Base-by-base conservation (phyloP, 2,113 vertebrate species). In the Chaenogobius annularis region DNA sequence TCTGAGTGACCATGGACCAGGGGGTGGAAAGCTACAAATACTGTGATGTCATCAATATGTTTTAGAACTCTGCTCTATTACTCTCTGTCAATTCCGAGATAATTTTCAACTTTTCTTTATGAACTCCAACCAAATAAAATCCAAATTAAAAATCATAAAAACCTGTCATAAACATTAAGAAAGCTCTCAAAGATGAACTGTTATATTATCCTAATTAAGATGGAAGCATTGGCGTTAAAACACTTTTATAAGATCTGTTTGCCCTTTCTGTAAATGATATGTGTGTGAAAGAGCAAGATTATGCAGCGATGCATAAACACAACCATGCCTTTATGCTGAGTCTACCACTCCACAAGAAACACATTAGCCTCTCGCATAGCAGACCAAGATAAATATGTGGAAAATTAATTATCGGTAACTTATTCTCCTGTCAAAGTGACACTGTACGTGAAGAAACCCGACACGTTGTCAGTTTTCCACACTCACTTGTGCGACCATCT, bases 401-500 rank as follows among this genome's bases (percentile, higher is more conserved):
- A 83, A 80, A 81, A 68, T 74, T 35, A 71, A 82, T 79, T 64
- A 81, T 72, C 63, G 52, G 48, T 74, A 71, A 68, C 66, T 78
- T 46, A 13, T 58, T 69, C 62, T 64, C 43, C 47, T 62, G 35
- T 63, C 70, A 63, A 80, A 72, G 31, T 63, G 73, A 86, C 80
- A 72, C 70, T 48, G 17, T 77, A 82, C 65, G 0, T 61, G 73
- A 69, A 77, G 82, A 81, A 81, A 84, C 66, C n/a, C 54, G 67
- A 62, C 75, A 78, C 22, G 76, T 62, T 85, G 87, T 80, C 64
- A 86, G 43, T 81, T 82, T 85, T 89, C 82, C 88, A 82, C 87
- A 86, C 86, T 90, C 82, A 87, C 85, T 90, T 88, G 79, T 23
- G 13, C 67, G 68, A 3, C 50, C n/a, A 66, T 83, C 75, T 86